A percentile compares a stretch with the other conserved stretches of the same genome.
Evolutionary conservation across 2,888 invertebrate species (phyloP).

Genomic region (Ischnus inquisitorius): DNA sequence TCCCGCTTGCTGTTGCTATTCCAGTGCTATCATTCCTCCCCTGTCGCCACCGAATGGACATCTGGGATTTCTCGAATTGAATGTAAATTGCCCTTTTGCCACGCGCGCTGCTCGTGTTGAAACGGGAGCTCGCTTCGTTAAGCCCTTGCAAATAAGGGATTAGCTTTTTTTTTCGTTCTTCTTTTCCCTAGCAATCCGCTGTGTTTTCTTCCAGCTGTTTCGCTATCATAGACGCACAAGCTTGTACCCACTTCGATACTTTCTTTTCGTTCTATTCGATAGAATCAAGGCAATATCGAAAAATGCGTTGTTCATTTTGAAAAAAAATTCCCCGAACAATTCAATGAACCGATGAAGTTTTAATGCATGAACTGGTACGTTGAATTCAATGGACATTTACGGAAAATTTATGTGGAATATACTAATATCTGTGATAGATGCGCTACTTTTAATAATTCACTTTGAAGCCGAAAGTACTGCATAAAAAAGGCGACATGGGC

Average conservation of each 20-base stretch:
- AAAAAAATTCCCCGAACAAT: no score
- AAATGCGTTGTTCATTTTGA: neutral
- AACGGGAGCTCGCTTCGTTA: slow-evolving; percentile 78
- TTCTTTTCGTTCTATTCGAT: neutral
- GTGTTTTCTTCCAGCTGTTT: slow-evolving; percentile 24
- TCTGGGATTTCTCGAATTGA: slow-evolving; percentile 81
- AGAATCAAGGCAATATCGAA: neutral
- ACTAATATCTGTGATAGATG: no score
- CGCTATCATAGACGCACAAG: slow-evolving; percentile 17
- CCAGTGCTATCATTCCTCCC: slow-evolving; percentile 60
- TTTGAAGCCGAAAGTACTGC: no score
- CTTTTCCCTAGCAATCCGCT: neutral
- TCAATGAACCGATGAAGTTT: no score
- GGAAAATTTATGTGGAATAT: no score
- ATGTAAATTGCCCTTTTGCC: slow-evolving; percentile 80
- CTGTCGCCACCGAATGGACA: slow-evolving; percentile 75
- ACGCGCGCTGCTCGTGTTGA: slow-evolving; percentile 70
- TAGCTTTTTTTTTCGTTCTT: slow-evolving; percentile 56
- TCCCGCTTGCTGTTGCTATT: neutral
- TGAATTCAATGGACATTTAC: no score
- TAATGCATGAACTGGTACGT: no score
- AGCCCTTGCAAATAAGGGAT: slow-evolving; percentile 76
- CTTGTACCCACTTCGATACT: neutral
- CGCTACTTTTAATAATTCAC: no score
- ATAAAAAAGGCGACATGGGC: no score